Evolutionary conservation across 2,797 vertebrate species (phyloP).

Genomic region (Rhynchotus rufescens): DNA sequence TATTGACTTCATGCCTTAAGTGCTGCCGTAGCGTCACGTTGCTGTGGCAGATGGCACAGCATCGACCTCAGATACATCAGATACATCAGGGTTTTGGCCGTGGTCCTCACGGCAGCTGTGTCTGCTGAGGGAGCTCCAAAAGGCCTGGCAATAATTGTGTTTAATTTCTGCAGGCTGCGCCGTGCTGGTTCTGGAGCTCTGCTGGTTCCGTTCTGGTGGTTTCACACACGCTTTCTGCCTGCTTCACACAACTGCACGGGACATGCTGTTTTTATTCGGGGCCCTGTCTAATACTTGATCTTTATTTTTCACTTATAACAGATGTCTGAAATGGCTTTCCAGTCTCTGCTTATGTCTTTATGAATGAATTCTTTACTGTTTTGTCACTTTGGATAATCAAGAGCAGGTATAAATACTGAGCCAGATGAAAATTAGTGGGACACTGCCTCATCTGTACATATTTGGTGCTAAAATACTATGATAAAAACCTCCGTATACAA

Average conservation of each 20-base stretch:
- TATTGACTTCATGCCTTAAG: background rate
- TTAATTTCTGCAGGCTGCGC: slow-evolving; percentile 49
- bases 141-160: slow-evolving; percentile 59
- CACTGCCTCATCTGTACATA: background rate
- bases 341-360: background rate
- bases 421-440: background rate
- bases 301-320: background rate
- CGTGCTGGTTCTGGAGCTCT: background rate
- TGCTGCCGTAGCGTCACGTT: slow-evolving; percentile 37
- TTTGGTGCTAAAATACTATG: background rate
- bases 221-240: background rate
- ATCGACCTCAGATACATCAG: slow-evolving; percentile 31
- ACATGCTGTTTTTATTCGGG: background rate
- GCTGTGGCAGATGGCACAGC: slow-evolving; percentile 63
- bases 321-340: background rate
- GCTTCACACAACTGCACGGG: background rate
- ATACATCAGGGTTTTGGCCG: slow-evolving; percentile 16
- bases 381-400: rapidly evolving
- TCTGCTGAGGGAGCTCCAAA: slow-evolving; percentile 54
- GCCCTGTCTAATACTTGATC: background rate
- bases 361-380: background rate
- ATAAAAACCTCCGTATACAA: background rate
- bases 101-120: slow-evolving; percentile 54
- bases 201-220: slow-evolving; percentile 8
- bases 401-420: background rate